Conservation (phyloP, 2,797 vertebrate genomes). For the Semotilus atromaculatus region DNA sequence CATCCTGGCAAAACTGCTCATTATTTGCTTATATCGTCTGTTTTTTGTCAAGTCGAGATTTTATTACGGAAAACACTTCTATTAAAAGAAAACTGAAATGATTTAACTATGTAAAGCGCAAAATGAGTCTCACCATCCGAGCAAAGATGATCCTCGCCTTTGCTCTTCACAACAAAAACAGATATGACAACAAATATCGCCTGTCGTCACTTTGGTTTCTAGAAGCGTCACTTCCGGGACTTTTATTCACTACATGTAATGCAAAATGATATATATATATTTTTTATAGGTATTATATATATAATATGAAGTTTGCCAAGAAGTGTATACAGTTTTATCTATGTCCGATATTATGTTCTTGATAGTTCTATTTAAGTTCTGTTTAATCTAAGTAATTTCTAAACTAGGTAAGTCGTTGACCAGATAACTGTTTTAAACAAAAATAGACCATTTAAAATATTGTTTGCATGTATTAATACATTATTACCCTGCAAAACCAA, state of each 20-base stretch:
- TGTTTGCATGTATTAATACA: not conserved
- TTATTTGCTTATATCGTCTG: not conserved
- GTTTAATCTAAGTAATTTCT: not conserved
- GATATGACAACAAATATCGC: slow-evolving; percentile 81
- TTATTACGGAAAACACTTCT: not conserved
- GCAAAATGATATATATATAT: not conserved
- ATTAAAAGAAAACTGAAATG: not conserved
- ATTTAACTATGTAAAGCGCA: not conserved
- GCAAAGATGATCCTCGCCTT: slow-evolving; percentile 23
- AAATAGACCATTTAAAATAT: not conserved
- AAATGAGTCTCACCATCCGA: slow-evolving; percentile 47
- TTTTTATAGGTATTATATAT: too few relatives aligned
- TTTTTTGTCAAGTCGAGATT: not conserved
- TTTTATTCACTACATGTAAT: not conserved
- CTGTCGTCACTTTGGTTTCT: slow-evolving; percentile 58
- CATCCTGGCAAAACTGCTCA: not conserved
- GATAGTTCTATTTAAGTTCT: not conserved
- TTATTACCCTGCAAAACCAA: not conserved
- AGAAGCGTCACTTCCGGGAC: slow-evolving; percentile 63
- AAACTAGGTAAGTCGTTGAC: not conserved
- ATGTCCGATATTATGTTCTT: not conserved
- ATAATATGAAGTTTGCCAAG: too few relatives aligned
- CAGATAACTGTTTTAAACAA: not conserved
- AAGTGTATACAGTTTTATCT: not conserved
- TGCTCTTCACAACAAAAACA: slow-evolving; percentile 62